phyloP scores from a whole-genome alignment of 2,113 vertebrate genomes.

The Oriolus oriolus region DNA sequence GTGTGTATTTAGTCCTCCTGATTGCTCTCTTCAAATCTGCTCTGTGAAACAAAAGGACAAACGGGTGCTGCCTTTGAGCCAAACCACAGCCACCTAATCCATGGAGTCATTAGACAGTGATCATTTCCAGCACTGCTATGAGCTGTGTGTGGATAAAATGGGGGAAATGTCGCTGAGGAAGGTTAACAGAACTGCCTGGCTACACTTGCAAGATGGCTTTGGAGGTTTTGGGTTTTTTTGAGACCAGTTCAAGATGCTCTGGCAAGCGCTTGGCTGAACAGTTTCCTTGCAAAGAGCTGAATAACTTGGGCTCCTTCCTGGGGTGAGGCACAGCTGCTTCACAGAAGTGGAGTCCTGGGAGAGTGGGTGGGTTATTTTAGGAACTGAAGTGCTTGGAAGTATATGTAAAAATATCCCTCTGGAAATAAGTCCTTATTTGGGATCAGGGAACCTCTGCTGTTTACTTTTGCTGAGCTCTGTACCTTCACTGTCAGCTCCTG shows the following conservation, averaged over 20 bases:
- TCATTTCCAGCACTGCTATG: not conserved
- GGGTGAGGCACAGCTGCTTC: not conserved
- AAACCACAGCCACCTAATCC: not conserved
- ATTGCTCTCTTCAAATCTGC: not conserved
- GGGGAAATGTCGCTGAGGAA: not conserved
- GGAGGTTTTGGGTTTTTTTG: not conserved
- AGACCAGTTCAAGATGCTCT: not conserved
- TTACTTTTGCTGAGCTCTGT: not conserved
- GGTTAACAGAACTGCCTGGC: not conserved
- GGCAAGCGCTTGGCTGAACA: fast-evolving
- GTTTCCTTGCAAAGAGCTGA: not conserved
- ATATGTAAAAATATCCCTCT: not conserved
- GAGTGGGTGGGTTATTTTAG: not conserved
- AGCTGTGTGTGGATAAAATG: not conserved
- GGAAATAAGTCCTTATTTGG: not conserved
- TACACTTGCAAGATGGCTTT: not conserved
- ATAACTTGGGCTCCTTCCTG: not conserved
- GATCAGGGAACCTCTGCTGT: not conserved
- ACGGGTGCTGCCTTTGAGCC: not conserved
- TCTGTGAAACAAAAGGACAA: fast-evolving
- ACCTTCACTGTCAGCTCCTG: fast-evolving
- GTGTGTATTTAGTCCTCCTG: not conserved
- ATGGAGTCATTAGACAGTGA: fast-evolving
- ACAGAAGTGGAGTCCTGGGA: not conserved
- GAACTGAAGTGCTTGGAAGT: not conserved